These are phyloP conservation scores for Ciconia stormi DNA, from an alignment of 2,113 vertebrate genomes.

Conservation along the genomic window DNA sequence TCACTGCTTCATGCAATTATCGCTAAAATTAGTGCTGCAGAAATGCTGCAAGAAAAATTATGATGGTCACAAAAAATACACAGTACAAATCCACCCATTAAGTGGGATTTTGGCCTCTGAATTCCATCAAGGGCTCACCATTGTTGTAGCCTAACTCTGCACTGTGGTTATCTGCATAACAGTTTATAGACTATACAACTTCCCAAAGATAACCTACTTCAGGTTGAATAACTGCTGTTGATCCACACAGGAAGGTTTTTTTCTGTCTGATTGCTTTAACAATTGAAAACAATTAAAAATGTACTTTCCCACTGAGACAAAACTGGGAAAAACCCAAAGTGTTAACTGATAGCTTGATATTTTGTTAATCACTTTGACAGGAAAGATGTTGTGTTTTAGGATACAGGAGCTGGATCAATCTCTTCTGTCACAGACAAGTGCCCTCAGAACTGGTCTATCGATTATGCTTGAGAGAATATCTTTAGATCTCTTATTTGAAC, in stretches of 20 bases:
- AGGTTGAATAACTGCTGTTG: not conserved
- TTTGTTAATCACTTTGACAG: not conserved
- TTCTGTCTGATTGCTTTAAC: not conserved
- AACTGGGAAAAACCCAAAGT: not conserved
- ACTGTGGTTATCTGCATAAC: not conserved
- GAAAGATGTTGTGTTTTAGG: not conserved
- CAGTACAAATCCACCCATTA: not conserved
- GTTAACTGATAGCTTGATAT: not conserved
- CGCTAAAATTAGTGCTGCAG: not conserved
- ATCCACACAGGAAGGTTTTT: not conserved
- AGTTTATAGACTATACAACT: not conserved
- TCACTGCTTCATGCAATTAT: not conserved
- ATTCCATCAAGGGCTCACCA: not conserved
- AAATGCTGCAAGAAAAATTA: not conserved
- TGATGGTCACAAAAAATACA: not conserved
- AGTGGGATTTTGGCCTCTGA: not conserved
- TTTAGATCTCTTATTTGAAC: not conserved
- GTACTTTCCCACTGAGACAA: not conserved
- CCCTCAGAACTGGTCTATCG: slow-evolving; percentile 2
- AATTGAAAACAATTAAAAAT: not conserved
- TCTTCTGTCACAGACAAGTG: slow-evolving; percentile 34
- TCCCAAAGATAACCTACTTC: not conserved
- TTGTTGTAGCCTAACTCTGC: not conserved
- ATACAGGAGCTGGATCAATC: slow-evolving; percentile 24
- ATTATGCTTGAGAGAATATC: not conserved